Evolutionary conservation across 1,140 invertebrate genomes (phyloP).

Genomic region (Fopius arisanus): DNA sequence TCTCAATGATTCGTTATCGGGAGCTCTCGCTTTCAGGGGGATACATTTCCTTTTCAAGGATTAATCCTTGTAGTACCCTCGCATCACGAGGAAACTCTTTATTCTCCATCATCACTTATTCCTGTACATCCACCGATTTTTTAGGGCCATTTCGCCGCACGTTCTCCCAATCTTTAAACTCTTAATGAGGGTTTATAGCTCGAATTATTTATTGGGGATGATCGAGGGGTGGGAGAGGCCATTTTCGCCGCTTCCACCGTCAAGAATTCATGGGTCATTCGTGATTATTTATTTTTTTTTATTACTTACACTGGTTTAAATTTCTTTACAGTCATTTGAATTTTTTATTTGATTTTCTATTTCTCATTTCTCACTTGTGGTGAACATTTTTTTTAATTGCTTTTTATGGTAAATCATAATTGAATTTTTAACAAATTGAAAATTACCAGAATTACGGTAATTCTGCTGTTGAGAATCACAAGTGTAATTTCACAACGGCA

Average conservation of each 20-base stretch:
- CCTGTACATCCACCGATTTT: constrained; percentile 28
- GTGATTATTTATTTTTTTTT: not conserved
- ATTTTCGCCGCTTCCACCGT: not conserved
- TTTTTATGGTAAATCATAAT: no score
- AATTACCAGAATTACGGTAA: no score
- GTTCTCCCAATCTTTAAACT: constrained; percentile 35
- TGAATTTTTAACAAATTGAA: no score
- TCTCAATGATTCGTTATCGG: constrained; percentile 46
- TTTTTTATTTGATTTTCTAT: no score
- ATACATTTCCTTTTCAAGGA: constrained; percentile 12
- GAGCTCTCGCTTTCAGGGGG: not conserved
- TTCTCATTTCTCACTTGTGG: no score
- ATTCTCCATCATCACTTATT: constrained; percentile 8
- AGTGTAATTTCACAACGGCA: no score
- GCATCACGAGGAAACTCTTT: constrained; percentile 9
- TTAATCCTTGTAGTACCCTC: constrained; percentile 22
- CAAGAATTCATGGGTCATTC: not conserved
- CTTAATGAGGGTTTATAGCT: constrained; percentile 40
- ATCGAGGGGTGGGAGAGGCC: not conserved
- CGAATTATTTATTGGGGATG: constrained; percentile 11
- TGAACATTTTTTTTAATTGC: no score
- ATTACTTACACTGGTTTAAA: no score
- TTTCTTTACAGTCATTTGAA: no score
- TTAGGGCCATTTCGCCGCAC: constrained; percentile 33
- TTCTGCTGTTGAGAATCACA: no score